Percentiles rank a stretch among this genome's conserved stretches.
phyloP scores from a whole-genome alignment of 2,797 vertebrate genomes.

The Hirundo rustica region DNA sequence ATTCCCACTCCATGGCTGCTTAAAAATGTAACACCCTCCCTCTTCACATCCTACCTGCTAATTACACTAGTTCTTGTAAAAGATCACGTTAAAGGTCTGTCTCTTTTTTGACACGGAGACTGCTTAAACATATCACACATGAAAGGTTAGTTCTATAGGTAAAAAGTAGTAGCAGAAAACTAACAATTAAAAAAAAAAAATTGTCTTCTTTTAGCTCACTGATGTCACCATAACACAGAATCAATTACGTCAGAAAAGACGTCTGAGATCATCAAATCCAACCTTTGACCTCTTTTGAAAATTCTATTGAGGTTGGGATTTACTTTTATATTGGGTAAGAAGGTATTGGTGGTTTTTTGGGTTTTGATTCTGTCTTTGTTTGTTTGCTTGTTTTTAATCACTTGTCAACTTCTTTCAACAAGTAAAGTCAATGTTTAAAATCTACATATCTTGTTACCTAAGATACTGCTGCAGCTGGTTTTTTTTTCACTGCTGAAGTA shows the following conservation, averaged over 20 bases:
- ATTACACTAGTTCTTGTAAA: not conserved
- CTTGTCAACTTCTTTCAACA: not conserved
- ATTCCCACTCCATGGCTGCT: not conserved
- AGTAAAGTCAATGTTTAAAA: not conserved
- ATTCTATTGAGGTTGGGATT: not conserved
- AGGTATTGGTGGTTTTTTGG: accelerated
- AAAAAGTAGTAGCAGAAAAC: not conserved
- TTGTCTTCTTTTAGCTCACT: not conserved
- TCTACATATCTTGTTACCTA: not conserved
- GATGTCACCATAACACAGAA: not conserved
- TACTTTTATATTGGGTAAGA: not conserved
- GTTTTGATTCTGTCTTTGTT: no score
- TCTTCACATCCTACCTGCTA: not conserved
- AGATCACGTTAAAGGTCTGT: accelerated
- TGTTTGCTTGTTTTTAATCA: not conserved
- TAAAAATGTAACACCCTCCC: not conserved
- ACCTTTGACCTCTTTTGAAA: not conserved
- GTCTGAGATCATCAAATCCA: not conserved
- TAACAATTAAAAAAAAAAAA: not conserved
- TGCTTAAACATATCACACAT: not conserved
- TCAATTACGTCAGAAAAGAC: not conserved
- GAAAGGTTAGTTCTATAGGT: not conserved
- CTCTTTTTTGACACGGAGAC: not conserved
- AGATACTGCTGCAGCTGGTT: not conserved
- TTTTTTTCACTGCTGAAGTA: not conserved